These are phyloP conservation scores for Trissonchulus latispiculum DNA, from an alignment of 2,888 invertebrate species.

Conservation along the genomic window DNA sequence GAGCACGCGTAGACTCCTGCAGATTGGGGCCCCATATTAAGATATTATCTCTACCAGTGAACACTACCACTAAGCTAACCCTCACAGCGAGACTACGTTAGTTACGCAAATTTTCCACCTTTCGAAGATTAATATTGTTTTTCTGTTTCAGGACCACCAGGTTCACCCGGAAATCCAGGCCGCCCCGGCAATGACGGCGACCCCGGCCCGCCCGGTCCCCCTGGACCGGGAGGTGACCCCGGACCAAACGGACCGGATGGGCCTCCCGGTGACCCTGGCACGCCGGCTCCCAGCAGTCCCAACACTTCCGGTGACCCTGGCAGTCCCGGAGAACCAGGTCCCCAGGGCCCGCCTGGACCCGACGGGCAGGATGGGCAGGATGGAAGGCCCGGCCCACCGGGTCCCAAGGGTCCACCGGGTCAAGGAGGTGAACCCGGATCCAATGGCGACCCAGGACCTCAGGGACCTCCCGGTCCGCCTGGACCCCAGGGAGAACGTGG, in stretches of 20 bases:
- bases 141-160: no score
- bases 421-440: constrained; percentile 8
- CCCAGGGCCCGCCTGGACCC: constrained; percentile 30
- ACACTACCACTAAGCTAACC: no score
- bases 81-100: no score
- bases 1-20: no score
- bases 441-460: constrained; percentile 14
- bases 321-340: constrained; percentile 27
- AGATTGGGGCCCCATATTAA: no score
- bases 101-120: no score
- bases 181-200: constrained; percentile 9
- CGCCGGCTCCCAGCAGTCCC: background rate
- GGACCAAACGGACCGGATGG: constrained; percentile 18
- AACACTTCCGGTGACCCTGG: constrained; percentile 33
- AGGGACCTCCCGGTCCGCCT: constrained; percentile 16
- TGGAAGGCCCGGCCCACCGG: constrained; percentile 8
- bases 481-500: constrained; percentile 16
- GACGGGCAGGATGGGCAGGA: constrained; percentile 25
- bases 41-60: no score
- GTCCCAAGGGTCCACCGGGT: constrained; percentile 19
- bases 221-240: constrained; percentile 16
- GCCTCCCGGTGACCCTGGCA: constrained; percentile 15
- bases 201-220: constrained; percentile 18
- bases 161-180: background rate
- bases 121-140: no score